Evolutionary conservation across 2,113 vertebrate genomes (phyloP).

Genomic region (Notiomystis cincta): DNA sequence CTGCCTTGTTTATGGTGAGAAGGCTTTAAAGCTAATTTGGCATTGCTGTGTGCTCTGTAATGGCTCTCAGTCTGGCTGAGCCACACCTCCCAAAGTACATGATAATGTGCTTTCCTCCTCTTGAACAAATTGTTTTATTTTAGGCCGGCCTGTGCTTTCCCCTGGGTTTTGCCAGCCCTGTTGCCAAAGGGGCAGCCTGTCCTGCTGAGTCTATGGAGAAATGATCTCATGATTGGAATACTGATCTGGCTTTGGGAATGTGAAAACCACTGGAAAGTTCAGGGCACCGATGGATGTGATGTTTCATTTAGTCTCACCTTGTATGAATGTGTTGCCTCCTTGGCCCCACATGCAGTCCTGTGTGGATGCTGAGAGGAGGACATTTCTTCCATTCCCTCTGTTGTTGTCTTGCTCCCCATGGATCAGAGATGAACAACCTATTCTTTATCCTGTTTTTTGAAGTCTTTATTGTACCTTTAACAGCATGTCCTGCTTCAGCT

Average conservation of each 20-base stretch:
- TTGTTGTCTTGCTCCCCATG: background rate
- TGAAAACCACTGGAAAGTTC: background rate
- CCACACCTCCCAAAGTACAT: background rate
- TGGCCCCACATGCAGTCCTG: too few relatives aligned
- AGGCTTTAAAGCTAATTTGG: background rate
- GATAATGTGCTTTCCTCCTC: background rate
- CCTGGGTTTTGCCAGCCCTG: background rate
- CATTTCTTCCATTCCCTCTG: background rate
- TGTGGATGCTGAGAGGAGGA: background rate
- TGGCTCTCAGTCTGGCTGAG: background rate
- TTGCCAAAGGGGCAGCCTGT: background rate
- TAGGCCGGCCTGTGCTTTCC: background rate
- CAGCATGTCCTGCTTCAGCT: background rate
- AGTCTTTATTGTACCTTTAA: background rate
- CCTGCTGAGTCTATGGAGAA: background rate
- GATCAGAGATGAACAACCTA: background rate
- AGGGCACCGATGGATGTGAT: background rate
- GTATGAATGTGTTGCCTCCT: background rate
- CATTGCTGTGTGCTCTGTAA: background rate
- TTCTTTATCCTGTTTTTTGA: background rate
- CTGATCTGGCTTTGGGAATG: background rate
- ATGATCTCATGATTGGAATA: background rate
- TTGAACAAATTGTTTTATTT: background rate
- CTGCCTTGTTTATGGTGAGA: background rate
- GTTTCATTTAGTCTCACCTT: background rate